Evolutionary conservation across 1,140 invertebrate genomes (phyloP), one percentile per base, ranked within the genome.

Genomic region (Drosophila ambigua): DNA sequence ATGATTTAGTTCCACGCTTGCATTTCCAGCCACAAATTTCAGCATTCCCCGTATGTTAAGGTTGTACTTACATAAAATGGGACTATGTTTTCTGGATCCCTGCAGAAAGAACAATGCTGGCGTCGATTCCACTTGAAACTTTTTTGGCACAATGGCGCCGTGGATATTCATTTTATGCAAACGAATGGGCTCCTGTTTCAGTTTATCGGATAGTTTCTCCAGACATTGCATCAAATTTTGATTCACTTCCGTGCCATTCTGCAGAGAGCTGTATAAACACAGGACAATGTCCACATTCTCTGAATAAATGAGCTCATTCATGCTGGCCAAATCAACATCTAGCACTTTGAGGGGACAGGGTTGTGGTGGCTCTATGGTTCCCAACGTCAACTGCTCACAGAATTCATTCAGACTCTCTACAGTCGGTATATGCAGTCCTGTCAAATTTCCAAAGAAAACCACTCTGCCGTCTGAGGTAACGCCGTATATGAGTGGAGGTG

Each of bases 401-500:
- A 74, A 83, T 16, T n/a, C 13, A 0, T 28, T 46, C 2, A 85
- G 61, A 0, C 7, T 61, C n/a, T 57, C 26, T 9, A 39, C 11
- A 9, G 28, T 53, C 5, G 73, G 59, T 0, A n/a, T 8, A 7
- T 23, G n/a, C 0, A 57, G 61, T 13, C 53, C 67, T 0, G 9
- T 2, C 2, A 68, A 52, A 8, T 58, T 58, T 3, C 63, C 77
- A 39, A 79, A 79, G 46, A 77, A 76, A 9, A 55, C 28, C 16
- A 79, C 74, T 5, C 57, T n/a, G 7, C 74, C 69, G 0, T 44
- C 7, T 7, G 49, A 13, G 61, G 51, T 49, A n/a, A 79, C 52
- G 4, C 65, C 81, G 46, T 54, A 85, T 9, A 77, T 74, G n/a
- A 79, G 31, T 1, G 76, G 77, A 2, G 50, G 9, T 11, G 50